Evolutionary conservation across 2,113 vertebrate species (phyloP), one percentile per base, ranked within the genome.

Genomic region (Budorcas taxicolor): DNA sequence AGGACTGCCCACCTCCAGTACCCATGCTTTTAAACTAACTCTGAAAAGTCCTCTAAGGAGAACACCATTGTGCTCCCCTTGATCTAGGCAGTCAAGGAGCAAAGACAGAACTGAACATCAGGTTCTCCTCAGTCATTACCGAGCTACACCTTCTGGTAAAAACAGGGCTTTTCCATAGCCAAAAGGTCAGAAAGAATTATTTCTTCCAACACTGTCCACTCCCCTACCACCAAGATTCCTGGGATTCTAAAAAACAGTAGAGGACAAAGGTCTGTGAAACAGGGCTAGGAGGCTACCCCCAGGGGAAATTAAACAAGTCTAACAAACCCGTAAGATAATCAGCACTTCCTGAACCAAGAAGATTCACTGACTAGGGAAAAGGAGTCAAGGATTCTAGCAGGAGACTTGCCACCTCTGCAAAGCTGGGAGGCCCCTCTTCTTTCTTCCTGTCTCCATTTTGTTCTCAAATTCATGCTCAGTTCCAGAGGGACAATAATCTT

Each of bases 181-280:
- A n/a, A 94, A 90, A 94, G 25, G 6, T n/a, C 45, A 31, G 47
- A 31, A 74, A 60, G 47, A 94, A 93, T 96, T 55, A 84, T 97
- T 94, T 96, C 92, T 97, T 92, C 57, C 14, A 95, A 45, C 33
- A 78, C 15, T 47, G n/a, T 19, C 62, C 43, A 50, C 25, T 16
- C 40, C 33, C 16, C 33, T n/a, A 87, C 23, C 23, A 96, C 33
- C 40, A 85, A 93, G 53, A 64, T 47, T 88, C 62, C 16, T 27
- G 82, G 78, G 47, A 52, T 80, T 95, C 88, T 90, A 81, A 95
- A 83, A 91, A 92, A 91, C 6, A 91, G 33, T 62, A 64, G 64
- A 92, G 29, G 55, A 94, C 84, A 92, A 87, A 98, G 36, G n/a
- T 58, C 89, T 94, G 31, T 96, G 53, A 52, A 94, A 92, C 9